These are phyloP conservation scores for Acropora tenuis DNA, from an alignment of 64 coral and sea anemone species.

Conservation along the genomic window DNA sequence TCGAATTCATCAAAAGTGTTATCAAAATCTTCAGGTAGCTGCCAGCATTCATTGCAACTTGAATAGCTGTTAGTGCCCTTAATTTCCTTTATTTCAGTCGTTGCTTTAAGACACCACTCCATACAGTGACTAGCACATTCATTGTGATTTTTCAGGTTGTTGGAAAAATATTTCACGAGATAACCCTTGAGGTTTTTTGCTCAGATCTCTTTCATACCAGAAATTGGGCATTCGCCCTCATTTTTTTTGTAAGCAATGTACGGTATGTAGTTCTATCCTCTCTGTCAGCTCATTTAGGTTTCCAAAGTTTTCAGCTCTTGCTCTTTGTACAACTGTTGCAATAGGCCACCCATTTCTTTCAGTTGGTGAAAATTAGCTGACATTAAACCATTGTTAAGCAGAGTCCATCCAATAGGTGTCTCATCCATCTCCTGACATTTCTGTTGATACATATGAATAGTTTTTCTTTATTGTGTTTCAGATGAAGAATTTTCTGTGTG, in stretches of 20 bases:
- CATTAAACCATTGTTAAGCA: conserved; percentile 42
- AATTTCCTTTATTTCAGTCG: conserved; percentile 10
- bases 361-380: conserved; percentile 66
- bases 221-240: conserved; percentile 18
- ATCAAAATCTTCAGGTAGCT: conserved; percentile 39
- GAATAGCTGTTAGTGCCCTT: conserved; percentile 36
- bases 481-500: conserved; percentile 15
- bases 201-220: conserved; percentile 35
- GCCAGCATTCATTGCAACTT: conserved; percentile 42
- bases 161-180: conserved; percentile 52
- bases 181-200: conserved; percentile 56
- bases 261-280: not conserved
- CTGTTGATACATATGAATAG: not conserved
- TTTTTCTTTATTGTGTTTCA: conserved; percentile 17
- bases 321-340: conserved; percentile 58
- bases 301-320: conserved; percentile 54
- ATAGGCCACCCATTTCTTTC: conserved; percentile 40
- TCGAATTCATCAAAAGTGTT: conserved; percentile 6
- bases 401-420: conserved; percentile 57
- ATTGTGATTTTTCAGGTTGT: conserved; percentile 37
- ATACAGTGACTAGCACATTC: conserved; percentile 71
- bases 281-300: conserved; percentile 38
- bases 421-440: conserved; percentile 14
- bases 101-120: conserved; percentile 38
- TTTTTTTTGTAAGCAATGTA: conserved; percentile 1